phyloP scores from a whole-genome alignment of 1,140 invertebrate species.

The Trissolcus basalis region DNA sequence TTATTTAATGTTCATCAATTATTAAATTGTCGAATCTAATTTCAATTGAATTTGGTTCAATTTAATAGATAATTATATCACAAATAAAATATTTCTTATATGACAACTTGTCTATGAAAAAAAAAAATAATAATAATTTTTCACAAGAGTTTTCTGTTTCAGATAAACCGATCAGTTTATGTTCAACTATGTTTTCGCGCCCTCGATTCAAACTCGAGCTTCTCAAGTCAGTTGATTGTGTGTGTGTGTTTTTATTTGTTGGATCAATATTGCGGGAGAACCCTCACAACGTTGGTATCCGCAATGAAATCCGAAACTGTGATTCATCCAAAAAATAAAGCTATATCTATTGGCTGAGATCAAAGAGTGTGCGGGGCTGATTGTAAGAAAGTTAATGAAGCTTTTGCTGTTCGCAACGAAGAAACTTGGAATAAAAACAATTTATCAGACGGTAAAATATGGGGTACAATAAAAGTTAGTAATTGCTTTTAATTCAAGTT shows the following conservation, averaged over 20 bases:
- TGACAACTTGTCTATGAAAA: no score
- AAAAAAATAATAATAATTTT: no score
- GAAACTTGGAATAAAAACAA: background rate
- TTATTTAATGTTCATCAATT: no score
- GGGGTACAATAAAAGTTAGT: constrained; percentile 16
- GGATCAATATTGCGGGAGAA: constrained; percentile 38
- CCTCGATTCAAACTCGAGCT: constrained; percentile 7
- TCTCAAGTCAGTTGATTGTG: constrained; percentile 30
- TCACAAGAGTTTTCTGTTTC: constrained; percentile 10
- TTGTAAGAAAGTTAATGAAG: no score
- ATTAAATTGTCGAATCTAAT: no score
- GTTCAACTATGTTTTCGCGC: background rate
- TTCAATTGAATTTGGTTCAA: no score
- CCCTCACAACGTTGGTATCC: constrained; percentile 19
- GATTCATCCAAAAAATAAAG: constrained; percentile 23
- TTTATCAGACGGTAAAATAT: background rate
- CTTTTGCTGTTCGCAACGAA: no score
- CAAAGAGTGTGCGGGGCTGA: background rate
- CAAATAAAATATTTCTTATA: no score
- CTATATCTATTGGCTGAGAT: background rate
- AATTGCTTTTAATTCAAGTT: constrained; percentile 24
- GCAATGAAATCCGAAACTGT: constrained; percentile 26
- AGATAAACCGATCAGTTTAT: no score
- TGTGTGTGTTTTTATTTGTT: constrained; percentile 24
- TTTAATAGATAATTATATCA: no score